phyloP scores from a whole-genome alignment of 2,797 vertebrate species.

The Craterocephalus amniculus region DNA sequence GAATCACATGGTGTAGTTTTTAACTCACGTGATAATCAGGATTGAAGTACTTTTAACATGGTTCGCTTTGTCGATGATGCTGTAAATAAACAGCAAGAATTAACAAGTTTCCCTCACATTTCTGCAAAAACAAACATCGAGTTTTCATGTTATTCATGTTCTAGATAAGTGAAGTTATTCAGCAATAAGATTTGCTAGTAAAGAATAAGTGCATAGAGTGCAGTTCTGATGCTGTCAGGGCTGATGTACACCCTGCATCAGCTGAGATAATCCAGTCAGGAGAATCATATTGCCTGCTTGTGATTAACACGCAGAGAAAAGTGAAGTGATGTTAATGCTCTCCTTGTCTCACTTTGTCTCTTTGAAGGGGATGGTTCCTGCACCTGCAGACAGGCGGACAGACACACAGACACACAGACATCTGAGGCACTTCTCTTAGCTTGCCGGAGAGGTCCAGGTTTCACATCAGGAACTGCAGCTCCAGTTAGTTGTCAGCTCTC shows the following conservation, averaged over 20 bases:
- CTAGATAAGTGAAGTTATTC: background rate
- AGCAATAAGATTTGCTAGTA: background rate
- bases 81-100: background rate
- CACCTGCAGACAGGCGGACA: conserved; percentile 54
- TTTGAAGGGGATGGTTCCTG: conserved; percentile 68
- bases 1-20: conserved; percentile 5
- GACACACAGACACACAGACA: conserved; percentile 42
- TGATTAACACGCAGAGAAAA: background rate
- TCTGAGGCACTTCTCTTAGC: conserved; percentile 42
- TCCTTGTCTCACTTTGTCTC: conserved; percentile 7
- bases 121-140: too few relatives aligned
- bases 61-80: background rate
- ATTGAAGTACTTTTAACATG: background rate
- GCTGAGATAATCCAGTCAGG: background rate
- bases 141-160: background rate
- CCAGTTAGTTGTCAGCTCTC: conserved; percentile 41
- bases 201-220: conserved; percentile 3
- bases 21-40: background rate
- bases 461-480: conserved; percentile 45
- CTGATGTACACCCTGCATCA: conserved; percentile 26
- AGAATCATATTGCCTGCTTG: background rate
- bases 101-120: background rate
- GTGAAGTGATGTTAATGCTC: background rate
- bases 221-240: conserved; percentile 33
- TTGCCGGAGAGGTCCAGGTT: conserved; percentile 53